Evolutionary conservation across 2,113 vertebrate genomes (phyloP).

Genomic region (Cairina moschata): DNA sequence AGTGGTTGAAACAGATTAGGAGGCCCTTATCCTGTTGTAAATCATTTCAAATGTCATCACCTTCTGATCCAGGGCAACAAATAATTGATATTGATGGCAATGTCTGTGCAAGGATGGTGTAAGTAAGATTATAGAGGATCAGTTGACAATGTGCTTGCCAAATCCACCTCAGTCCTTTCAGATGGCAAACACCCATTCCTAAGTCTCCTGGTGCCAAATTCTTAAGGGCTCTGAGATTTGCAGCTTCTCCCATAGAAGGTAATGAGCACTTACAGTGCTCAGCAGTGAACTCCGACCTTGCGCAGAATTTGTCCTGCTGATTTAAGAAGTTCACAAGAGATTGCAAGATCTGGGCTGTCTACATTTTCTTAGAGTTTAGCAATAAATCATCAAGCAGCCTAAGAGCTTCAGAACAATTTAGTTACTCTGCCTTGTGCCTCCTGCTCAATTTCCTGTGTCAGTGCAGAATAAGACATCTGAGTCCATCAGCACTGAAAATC

Average conservation of each 20-base stretch:
- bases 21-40: background rate
- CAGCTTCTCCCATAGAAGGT: background rate
- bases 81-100: constrained; percentile 18
- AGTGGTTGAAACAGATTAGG: background rate
- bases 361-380: background rate
- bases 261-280: background rate
- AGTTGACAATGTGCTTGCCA: background rate
- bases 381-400: background rate
- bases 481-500: background rate
- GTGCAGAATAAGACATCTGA: background rate
- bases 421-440: background rate
- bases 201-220: background rate
- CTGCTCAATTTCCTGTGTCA: background rate
- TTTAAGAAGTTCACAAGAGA: background rate
- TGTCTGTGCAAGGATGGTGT: background rate
- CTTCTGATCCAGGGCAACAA: constrained; percentile 33
- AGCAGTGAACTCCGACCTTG: background rate
- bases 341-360: background rate
- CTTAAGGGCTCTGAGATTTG: background rate
- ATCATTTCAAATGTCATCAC: constrained; percentile 16
- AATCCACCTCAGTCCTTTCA: background rate
- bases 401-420: background rate
- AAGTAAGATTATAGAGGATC: constrained; percentile 31
- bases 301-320: background rate
- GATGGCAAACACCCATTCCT: background rate